A percentile compares a stretch with the other conserved stretches of the same genome.
phyloP scores from a whole-genome alignment of 2,113 vertebrate genomes.

The Xenotilapia longispinis region DNA sequence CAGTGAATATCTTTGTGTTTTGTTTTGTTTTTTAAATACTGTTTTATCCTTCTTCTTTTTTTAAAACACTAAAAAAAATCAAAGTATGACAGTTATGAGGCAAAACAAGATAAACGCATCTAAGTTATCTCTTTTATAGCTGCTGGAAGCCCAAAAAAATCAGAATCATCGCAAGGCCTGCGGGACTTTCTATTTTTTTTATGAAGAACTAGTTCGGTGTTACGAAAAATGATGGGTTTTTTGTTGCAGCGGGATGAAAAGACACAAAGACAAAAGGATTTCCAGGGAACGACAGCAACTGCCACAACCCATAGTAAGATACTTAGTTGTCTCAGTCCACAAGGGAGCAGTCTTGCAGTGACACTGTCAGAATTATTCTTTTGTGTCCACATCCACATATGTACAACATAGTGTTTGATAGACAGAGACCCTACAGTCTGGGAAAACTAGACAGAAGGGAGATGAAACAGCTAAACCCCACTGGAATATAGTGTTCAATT shows the following conservation, averaged over 20 bases:
- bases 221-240: not conserved
- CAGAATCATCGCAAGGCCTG: not conserved
- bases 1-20: not conserved
- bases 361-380: slow-evolving; percentile 44
- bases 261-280: not conserved
- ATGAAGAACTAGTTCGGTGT: not conserved
- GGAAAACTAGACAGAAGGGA: slow-evolving; percentile 25
- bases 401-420: slow-evolving; percentile 13
- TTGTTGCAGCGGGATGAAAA: not conserved
- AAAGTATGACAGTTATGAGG: not conserved
- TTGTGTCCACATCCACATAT: not conserved
- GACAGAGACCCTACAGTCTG: slow-evolving; percentile 13
- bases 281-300: slow-evolving; percentile 3
- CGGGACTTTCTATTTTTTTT: not conserved
- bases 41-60: not conserved
- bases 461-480: slow-evolving; percentile 8
- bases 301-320: slow-evolving; percentile 52
- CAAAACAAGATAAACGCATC: not conserved
- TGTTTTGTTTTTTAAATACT: rapidly evolving
- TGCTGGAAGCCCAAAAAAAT: not conserved
- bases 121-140: not conserved
- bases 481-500: slow-evolving; percentile 12
- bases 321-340: slow-evolving; percentile 38
- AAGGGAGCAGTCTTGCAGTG: slow-evolving; percentile 16
- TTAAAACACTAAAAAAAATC: not conserved